A percentile compares a stretch with the other conserved stretches of the same genome.
Evolutionary conservation across 2,113 vertebrate species (phyloP).

Genomic region (Oxyura jamaicensis): DNA sequence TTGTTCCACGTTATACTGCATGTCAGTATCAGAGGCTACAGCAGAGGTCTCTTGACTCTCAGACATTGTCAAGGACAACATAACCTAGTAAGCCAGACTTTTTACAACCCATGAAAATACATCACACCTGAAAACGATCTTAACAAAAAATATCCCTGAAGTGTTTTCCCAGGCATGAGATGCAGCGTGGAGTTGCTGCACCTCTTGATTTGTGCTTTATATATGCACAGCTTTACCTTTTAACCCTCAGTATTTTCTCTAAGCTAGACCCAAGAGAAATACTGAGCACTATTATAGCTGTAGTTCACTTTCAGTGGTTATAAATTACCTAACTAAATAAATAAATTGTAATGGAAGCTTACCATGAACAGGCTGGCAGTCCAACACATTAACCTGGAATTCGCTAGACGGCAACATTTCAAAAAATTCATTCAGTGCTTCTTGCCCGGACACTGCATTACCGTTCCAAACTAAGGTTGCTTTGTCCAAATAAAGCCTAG

Average conservation of each 20-base stretch:
- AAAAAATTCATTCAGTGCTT: constrained; percentile 92
- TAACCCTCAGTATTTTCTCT: not conserved
- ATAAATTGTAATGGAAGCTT: constrained; percentile 44
- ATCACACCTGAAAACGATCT: not conserved
- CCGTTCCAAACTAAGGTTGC: constrained; percentile 97
- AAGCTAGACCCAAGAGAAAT: not conserved
- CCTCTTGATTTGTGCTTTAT: not conserved
- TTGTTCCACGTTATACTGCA: not conserved
- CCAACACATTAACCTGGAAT: constrained; percentile 90
- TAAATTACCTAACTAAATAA: not conserved
- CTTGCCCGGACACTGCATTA: constrained; percentile 90
- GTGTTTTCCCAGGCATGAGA: not conserved
- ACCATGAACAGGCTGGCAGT: constrained; percentile 97
- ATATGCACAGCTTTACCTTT: not conserved
- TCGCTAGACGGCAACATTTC: constrained; percentile 96
- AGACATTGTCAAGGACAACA: not conserved
- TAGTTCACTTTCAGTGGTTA: not conserved
- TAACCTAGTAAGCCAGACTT: not conserved
- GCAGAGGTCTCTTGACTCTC: not conserved
- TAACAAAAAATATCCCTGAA: not conserved
- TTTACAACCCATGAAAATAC: not conserved
- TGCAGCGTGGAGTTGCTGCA: not conserved
- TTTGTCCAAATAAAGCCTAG: constrained; percentile 92
- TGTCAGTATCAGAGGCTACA: not conserved
- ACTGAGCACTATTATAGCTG: not conserved